phyloP scores from a whole-genome alignment of 2,888 invertebrate genomes.

The Archaeoteleia sp. region DNA sequence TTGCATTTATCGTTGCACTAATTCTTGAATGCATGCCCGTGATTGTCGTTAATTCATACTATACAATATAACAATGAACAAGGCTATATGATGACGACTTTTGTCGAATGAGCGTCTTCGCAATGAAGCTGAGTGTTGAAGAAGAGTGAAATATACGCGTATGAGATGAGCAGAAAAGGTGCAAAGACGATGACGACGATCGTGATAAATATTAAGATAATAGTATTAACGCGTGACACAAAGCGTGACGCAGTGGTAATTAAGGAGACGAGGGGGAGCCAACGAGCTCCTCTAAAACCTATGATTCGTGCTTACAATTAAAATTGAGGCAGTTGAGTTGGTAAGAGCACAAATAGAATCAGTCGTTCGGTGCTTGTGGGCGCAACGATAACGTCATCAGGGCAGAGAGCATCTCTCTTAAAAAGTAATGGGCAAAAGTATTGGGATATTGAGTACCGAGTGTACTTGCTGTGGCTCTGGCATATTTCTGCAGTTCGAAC shows the following conservation, averaged over 20 bases:
- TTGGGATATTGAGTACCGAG: conserved; percentile 1
- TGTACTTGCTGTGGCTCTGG: no score
- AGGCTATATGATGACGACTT: conserved; percentile 19
- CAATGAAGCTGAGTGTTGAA: conserved; percentile 13
- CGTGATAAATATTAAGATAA: conserved; percentile 32
- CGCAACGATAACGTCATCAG: conserved; percentile 26
- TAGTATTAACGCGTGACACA: conserved; percentile 18
- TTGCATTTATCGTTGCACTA: neutral
- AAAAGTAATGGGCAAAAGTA: conserved; percentile 25
- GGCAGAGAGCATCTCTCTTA: conserved; percentile 26
- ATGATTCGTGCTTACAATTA: conserved; percentile 66
- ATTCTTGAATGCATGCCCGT: conserved; percentile 17
- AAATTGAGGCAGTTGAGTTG: conserved; percentile 74
- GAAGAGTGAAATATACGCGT: conserved; percentile 4
- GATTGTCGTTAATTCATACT: conserved; percentile 35
- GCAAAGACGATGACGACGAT: conserved; percentile 2
- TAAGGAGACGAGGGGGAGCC: conserved; percentile 28
- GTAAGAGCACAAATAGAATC: conserved; percentile 69
- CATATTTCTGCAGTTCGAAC: no score
- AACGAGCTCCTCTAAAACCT: conserved; percentile 40
- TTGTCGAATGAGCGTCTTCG: conserved; percentile 8
- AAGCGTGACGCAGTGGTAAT: conserved; percentile 13
- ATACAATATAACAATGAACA: conserved; percentile 19
- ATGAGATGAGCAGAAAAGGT: conserved; percentile 12
- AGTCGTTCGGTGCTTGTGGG: conserved; percentile 62